Evolutionary conservation across 2,113 vertebrate genomes (phyloP), one percentile per base, ranked within the genome.

Genomic region (Desmodus rotundus): DNA sequence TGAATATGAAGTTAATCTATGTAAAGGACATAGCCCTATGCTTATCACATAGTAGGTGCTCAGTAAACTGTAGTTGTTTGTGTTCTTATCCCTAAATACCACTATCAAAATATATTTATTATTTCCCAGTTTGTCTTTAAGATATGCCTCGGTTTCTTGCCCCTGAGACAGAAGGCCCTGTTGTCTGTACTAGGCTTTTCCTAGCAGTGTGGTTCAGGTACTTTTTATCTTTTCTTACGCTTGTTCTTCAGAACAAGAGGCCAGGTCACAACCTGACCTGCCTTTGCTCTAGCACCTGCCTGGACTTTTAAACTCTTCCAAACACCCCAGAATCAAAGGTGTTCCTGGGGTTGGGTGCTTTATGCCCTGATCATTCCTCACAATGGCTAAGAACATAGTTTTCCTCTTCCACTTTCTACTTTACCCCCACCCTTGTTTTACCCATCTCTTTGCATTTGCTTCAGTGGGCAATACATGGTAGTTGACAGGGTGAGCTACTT

Each of bases 1-100:
- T 82, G 36, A 92, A 73, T 43, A 45, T 90, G 84, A 83, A 77
- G 52, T 93, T 86, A 73, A 93, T 83, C 12, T 94, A 36, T n/a
- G 7, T 91, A 85, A 96, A 92, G 41, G 19, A n/a, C 26, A 76
- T 45, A 92, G 45, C 26, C 24, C 54, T 3, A 28, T 54, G 20
- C 14, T 70, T 95, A 72, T 12, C 38, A 63, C 65, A 72, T 56
- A 82, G 52, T 84, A 76, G 20, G 6, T 93, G 11, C 36, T 95
- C 83, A 93, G 43, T 52, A 94, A 89, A 82, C 72, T 14, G 19
- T 52, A 63, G 2, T 26, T 77, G 13, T 45, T 54, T 22, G 2
- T 73, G 50, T 31, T 91, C 73, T 81, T 91, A 88, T 91, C 24
- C 82, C 38, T 70, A 78, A 89, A 50, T 43, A 95, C 65, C 41